Conservation (phyloP, 2,888 invertebrate species). For the Agrotis segetum region DNA sequence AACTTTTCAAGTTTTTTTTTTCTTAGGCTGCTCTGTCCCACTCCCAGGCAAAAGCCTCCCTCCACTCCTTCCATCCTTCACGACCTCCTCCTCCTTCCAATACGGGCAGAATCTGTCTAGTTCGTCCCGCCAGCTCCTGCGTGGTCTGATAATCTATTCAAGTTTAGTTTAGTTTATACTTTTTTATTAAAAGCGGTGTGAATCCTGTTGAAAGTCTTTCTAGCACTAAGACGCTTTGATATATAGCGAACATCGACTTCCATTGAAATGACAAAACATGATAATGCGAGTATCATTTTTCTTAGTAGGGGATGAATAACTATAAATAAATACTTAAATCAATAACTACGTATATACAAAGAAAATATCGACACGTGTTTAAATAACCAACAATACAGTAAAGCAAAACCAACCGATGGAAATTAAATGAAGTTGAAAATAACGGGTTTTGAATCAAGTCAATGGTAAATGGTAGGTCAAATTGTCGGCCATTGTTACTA, state of each 20-base stretch:
- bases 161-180: too few species aligned
- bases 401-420: constrained; percentile 7
- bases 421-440: constrained; percentile 35
- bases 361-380: not conserved
- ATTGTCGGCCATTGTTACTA: constrained; percentile 3
- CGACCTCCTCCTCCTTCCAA: too few species aligned
- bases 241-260: not conserved
- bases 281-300: not conserved
- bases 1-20: too few species aligned
- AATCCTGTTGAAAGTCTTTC: not conserved
- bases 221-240: not conserved
- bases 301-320: not conserved
- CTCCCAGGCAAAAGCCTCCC: too few species aligned
- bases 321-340: constrained; percentile 6
- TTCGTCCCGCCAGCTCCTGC: too few species aligned
- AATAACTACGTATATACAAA: constrained; percentile 3
- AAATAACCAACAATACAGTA: not conserved
- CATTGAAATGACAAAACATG: not conserved
- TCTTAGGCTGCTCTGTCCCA: too few species aligned
- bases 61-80: too few species aligned
- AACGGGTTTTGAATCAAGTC: constrained; percentile 22
- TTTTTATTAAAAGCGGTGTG: not conserved
- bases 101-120: too few species aligned
- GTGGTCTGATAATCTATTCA: too few species aligned
- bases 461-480: constrained; percentile 23